Evolutionary conservation across 2,888 invertebrate genomes (phyloP).

Genomic region (Glyphotaelius pellucidus): DNA sequence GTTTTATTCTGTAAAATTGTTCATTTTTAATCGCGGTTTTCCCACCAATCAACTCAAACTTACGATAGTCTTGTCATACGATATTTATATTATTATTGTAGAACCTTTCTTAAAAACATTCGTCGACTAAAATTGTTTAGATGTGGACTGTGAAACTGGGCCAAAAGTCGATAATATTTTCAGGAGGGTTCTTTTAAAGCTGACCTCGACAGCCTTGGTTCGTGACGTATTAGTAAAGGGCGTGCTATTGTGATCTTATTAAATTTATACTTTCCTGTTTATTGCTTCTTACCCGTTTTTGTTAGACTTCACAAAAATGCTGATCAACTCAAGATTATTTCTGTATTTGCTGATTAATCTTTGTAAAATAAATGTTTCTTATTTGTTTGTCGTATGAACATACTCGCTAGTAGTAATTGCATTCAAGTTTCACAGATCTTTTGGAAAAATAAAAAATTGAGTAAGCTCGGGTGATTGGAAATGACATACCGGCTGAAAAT

Average conservation of each 20-base stretch:
- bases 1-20: no score
- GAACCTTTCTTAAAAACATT: neutral
- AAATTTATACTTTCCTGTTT: neutral
- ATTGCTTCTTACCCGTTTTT: neutral
- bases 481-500: no score
- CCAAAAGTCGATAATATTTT: neutral
- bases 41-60: no score
- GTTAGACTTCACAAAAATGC: neutral
- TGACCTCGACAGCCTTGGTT: neutral
- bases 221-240: neutral
- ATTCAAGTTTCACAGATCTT: no score
- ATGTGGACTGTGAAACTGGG: neutral
- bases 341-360: neutral
- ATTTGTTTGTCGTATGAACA: neutral
- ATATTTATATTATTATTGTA: neutral
- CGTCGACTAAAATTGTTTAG: neutral
- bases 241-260: neutral
- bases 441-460: no score
- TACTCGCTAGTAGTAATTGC: neutral
- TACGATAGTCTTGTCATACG: no score
- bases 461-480: no score
- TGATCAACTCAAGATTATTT: neutral
- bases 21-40: no score
- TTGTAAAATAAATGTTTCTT: neutral
- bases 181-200: neutral